phyloP scores from a whole-genome alignment of 1,140 invertebrate species.

The Drosophila hydei region DNA sequence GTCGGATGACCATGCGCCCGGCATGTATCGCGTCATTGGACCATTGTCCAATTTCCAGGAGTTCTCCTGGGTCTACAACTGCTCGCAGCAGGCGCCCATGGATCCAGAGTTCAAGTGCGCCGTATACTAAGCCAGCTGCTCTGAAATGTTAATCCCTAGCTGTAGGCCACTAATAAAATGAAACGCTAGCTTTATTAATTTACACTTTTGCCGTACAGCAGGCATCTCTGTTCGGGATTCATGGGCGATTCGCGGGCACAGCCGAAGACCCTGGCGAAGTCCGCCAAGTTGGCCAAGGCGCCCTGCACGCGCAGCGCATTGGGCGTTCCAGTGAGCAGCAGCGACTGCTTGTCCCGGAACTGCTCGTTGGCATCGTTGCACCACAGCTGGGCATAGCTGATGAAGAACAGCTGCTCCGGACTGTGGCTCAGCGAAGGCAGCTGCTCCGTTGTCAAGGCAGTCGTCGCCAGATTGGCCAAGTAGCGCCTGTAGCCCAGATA shows the following conservation, averaged over 20 bases:
- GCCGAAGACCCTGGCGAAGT: slow-evolving; percentile 53
- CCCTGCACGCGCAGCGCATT: slow-evolving; percentile 62
- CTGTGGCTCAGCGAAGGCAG: slow-evolving; percentile 85
- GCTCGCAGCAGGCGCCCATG: slow-evolving; percentile 59
- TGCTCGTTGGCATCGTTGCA: slow-evolving; percentile 63
- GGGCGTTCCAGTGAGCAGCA: slow-evolving; percentile 67
- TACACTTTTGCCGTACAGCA: slow-evolving; percentile 44
- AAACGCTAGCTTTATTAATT: slow-evolving; percentile 1
- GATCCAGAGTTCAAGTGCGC: slow-evolving; percentile 71
- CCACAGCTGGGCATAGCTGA: slow-evolving; percentile 87
- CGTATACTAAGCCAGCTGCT: slow-evolving; percentile 47
- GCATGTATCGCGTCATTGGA: slow-evolving; percentile 93
- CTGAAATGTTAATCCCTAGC: not conserved
- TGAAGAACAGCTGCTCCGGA: slow-evolving; percentile 89
- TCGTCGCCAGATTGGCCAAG: slow-evolving; percentile 42
- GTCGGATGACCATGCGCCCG: slow-evolving; percentile 92
- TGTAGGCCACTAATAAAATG: not conserved
- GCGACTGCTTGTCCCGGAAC: slow-evolving; percentile 67
- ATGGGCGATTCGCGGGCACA: slow-evolving; percentile 84
- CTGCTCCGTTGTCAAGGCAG: slow-evolving; percentile 65
- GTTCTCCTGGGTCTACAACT: slow-evolving; percentile 87
- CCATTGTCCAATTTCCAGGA: slow-evolving; percentile 94
- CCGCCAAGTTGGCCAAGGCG: slow-evolving; percentile 55
- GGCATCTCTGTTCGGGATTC: slow-evolving; percentile 86
- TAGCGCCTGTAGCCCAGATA: slow-evolving; percentile 85